These are phyloP conservation scores for Pachyramphus minor DNA, from an alignment of 2,113 vertebrate species.

Conservation along the genomic window DNA sequence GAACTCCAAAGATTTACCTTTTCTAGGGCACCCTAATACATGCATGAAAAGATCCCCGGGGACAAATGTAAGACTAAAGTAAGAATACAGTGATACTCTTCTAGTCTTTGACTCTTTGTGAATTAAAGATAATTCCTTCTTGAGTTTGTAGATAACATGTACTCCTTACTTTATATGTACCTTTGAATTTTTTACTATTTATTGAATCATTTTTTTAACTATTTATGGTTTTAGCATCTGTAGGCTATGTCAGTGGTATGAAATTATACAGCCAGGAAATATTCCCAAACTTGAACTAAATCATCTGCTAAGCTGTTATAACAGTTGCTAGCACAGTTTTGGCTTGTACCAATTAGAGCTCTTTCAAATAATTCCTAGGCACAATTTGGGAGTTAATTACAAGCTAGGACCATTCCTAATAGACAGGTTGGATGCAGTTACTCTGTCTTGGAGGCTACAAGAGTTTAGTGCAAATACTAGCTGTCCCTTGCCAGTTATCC, in stretches of 20 bases:
- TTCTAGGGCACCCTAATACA: neutral
- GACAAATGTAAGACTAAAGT: neutral
- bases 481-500: neutral
- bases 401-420: neutral
- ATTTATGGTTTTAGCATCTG: neutral
- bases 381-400: neutral
- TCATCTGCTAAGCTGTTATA: neutral
- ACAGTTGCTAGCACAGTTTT: neutral
- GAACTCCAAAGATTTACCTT: neutral
- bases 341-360: neutral
- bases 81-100: neutral
- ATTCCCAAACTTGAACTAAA: neutral
- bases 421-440: neutral
- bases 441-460: neutral
- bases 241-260: neutral
- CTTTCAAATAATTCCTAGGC: neutral
- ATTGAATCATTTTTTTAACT: neutral
- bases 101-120: neutral
- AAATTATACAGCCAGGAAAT: neutral
- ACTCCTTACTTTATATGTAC: neutral
- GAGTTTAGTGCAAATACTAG: neutral
- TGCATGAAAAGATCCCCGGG: neutral
- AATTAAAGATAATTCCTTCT: neutral
- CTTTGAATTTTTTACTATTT: neutral
- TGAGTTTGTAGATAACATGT: neutral